These are phyloP conservation scores for Helogale parvula DNA, from an alignment of 2,113 vertebrate genomes.

Conservation along the genomic window DNA sequence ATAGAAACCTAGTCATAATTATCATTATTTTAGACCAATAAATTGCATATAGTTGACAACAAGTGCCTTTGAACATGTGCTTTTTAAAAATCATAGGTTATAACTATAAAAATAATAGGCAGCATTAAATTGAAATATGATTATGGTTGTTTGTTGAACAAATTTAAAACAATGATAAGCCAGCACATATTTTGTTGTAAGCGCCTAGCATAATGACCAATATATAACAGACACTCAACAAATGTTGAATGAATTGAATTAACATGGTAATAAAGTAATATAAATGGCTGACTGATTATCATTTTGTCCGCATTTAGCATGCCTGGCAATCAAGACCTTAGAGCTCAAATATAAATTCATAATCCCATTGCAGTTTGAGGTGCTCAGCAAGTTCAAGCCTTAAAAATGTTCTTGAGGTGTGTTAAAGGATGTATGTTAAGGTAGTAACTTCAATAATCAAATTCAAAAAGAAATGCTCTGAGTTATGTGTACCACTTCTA, in stretches of 20 bases:
- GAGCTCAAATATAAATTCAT: constrained; percentile 28
- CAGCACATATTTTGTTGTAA: constrained; percentile 13
- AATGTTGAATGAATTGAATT: constrained; percentile 47
- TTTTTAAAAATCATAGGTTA: constrained; percentile 23
- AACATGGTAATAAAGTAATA: constrained; percentile 46
- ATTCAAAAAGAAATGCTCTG: background rate
- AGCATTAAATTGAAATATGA: constrained; percentile 40
- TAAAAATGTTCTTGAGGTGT: background rate
- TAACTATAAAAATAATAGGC: constrained; percentile 21
- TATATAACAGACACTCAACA: constrained; percentile 19
- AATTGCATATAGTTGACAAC: background rate
- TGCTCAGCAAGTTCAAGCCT: background rate
- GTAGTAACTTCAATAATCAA: background rate
- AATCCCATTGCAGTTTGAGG: background rate
- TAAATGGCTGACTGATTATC: constrained; percentile 24
- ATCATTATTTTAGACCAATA: background rate
- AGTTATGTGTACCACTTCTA: background rate
- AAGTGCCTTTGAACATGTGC: background rate
- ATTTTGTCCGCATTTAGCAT: constrained; percentile 18
- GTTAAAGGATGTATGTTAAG: background rate
- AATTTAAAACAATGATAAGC: constrained; percentile 49
- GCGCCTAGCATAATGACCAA: constrained; percentile 1
- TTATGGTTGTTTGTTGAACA: constrained; percentile 42
- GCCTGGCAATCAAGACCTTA: background rate
- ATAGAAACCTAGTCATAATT: background rate